Base-by-base conservation (phyloP, 1,140 invertebrate genomes). In the Pseudomyrmex cubaensis region DNA sequence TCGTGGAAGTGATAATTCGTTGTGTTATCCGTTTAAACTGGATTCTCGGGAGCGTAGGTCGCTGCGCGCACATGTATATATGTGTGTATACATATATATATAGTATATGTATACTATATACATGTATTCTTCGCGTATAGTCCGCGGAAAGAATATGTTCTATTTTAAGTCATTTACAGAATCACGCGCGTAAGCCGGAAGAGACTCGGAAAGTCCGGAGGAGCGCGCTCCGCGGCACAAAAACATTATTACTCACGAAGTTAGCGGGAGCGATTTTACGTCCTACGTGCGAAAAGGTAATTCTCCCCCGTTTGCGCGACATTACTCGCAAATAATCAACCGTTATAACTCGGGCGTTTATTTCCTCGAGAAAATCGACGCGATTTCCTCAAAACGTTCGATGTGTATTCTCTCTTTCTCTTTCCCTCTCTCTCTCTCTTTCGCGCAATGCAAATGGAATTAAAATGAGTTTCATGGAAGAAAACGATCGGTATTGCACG, bases 1-100 rank as follows among this genome's bases (percentile, higher is more conserved):
- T 74, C 54, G 46, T 22, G 46, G 62, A 82, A 74, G 2, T 13
- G 78, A 85, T 85, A 82, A 59, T 46, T n/a, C 15, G n/a, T 52
- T 15, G 20, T 66, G 7, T 70, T 76, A 76, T 67, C 56, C 5
- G 25, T 20, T 17, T 59, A 66, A 56, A 46, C 56, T 35, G 15
- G 15, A 56, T 20, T 17, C n/a, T 35, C 35, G 35, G 35, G 25
- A 61, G 17, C 15, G 20, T 57, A 46, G 8, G 7, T 54, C 2
- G 48, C 56, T n/a, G 52, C 7, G 15, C 35, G 35, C 35, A 7
- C 5, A 7, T 35, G 0, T 35, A 35, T 35, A 35, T 35, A 2
- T 44, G 20, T 25, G 3, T 25, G 3, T 25, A 25, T 3, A 1
- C 3, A 25, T 25, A 25, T 2, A 25, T 25, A 25, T 25, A 25